Evolutionary conservation across 2,113 vertebrate species (phyloP).

Genomic region (Tursiops truncatus): DNA sequence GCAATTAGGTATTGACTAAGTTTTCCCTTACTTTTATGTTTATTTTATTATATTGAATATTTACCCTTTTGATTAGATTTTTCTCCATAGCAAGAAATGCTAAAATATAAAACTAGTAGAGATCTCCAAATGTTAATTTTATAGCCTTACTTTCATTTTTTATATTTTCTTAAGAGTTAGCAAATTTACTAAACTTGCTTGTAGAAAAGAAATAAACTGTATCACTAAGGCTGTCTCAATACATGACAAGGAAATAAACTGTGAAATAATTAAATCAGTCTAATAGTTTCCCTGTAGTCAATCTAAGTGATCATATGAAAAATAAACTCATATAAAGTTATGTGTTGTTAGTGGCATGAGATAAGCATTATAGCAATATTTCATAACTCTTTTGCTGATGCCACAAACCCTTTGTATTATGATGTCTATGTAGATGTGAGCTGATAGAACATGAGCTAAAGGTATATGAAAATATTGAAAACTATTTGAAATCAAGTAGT

Average conservation of each 20-base stretch:
- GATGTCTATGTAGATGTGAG: not conserved
- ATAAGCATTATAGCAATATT: not conserved
- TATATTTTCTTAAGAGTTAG: not conserved
- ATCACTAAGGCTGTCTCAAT: not conserved
- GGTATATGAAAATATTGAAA: not conserved
- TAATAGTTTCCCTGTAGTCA: not conserved
- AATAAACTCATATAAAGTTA: not conserved
- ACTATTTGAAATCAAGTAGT: not conserved
- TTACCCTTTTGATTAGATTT: constrained; percentile 19
- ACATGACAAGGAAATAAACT: not conserved
- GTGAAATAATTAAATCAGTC: not conserved
- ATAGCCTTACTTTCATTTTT: not conserved
- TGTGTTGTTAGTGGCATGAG: not conserved
- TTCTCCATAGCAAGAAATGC: not conserved
- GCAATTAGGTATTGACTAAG: not conserved
- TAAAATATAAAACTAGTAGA: not conserved
- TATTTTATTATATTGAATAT: not conserved
- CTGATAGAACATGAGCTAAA: not conserved
- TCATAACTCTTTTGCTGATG: not conserved
- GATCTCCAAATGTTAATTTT: not conserved
- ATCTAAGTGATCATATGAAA: not conserved
- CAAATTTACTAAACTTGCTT: not conserved
- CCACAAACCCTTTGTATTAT: not conserved
- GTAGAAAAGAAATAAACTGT: not conserved
- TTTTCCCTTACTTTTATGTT: not conserved